Conservation (phyloP, 2,113 vertebrate genomes). For the Aplodontia rufa region DNA sequence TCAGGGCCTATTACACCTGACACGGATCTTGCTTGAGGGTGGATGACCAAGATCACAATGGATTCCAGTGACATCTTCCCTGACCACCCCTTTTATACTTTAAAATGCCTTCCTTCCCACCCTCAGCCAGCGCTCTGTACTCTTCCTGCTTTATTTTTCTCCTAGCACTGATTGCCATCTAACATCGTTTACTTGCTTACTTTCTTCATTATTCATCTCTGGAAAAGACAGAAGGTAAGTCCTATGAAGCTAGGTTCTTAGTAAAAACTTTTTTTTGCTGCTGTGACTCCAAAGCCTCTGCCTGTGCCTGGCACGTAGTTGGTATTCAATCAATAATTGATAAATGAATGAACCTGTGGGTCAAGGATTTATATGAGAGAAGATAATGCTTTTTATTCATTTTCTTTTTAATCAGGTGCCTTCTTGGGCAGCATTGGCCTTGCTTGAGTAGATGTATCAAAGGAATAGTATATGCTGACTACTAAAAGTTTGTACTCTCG, state of each 20-base stretch:
- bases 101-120: background rate
- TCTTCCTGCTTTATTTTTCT: conserved; percentile 8
- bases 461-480: background rate
- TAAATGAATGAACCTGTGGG: background rate
- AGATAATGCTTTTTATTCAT: background rate
- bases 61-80: background rate
- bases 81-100: background rate
- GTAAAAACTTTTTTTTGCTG: conserved; percentile 3
- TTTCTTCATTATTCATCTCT: background rate
- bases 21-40: background rate
- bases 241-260: background rate
- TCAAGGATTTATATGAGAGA: background rate
- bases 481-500: background rate
- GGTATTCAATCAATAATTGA: background rate
- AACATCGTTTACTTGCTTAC: background rate
- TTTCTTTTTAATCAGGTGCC: background rate
- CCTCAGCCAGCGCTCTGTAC: background rate
- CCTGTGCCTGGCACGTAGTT: background rate
- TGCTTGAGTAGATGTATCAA: background rate
- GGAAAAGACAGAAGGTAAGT: background rate
- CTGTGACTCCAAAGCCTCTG: background rate
- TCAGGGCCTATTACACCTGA: background rate
- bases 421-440: background rate
- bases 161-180: background rate
- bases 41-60: background rate